phyloP scores from a whole-genome alignment of 2,888 invertebrate genomes.

The Hirtodrosophila cameraria region DNA sequence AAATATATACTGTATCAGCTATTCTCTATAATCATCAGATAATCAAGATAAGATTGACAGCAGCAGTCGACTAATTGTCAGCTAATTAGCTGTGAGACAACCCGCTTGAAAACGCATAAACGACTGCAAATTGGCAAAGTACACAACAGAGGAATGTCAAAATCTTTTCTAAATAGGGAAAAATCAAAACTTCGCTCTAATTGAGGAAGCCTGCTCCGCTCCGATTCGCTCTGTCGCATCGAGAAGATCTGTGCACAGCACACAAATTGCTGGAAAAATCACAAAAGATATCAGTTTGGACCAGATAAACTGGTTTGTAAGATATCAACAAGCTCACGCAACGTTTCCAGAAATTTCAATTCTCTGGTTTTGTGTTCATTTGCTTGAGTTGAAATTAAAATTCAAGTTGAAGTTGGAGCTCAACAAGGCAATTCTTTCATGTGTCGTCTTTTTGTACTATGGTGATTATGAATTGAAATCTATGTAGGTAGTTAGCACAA shows the following conservation, averaged over 20 bases:
- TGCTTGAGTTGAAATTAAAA: slow-evolving; percentile 37
- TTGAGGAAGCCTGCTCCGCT: slow-evolving; percentile 55
- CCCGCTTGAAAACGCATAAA: slow-evolving; percentile 1
- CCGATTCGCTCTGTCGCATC: neutral
- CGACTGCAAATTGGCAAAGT: slow-evolving; percentile 38
- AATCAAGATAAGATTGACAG: too few relatives aligned
- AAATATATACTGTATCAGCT: neutral
- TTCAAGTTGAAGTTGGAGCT: slow-evolving; percentile 26
- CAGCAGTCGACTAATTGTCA: slow-evolving; percentile 51
- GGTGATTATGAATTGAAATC: neutral
- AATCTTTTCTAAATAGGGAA: slow-evolving; percentile 34
- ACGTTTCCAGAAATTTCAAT: slow-evolving; percentile 6
- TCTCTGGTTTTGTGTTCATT: slow-evolving; percentile 20
- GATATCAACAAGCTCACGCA: slow-evolving; percentile 27
- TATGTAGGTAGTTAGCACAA: neutral
- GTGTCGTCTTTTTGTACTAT: neutral
- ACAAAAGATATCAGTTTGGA: slow-evolving; percentile 42
- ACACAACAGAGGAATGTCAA: slow-evolving; percentile 27
- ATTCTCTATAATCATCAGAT: slow-evolving; percentile 15
- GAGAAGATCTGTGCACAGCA: slow-evolving; percentile 3
- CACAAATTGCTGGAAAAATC: slow-evolving; percentile 49
- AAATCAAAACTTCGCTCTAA: slow-evolving; percentile 63
- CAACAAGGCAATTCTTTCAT: slow-evolving; percentile 43
- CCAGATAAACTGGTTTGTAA: slow-evolving; percentile 69
- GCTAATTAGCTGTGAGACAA: slow-evolving; percentile 47